Evolutionary conservation across 2,113 vertebrate genomes (phyloP).

Genomic region (Pica pica): DNA sequence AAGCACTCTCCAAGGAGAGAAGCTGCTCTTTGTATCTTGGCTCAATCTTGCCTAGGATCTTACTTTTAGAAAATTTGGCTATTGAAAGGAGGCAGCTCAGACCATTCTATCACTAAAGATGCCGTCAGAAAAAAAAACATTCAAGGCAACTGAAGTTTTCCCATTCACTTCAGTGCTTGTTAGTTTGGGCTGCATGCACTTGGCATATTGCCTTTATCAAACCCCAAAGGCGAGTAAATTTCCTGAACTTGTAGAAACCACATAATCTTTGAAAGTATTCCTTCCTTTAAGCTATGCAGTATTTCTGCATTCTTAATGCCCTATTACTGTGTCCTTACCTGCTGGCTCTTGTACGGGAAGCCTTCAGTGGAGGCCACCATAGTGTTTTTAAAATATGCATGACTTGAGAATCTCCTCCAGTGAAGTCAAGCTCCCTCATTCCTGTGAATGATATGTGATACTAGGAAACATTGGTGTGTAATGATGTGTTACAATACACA

Average conservation of each 20-base stretch:
- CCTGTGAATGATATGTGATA: background rate
- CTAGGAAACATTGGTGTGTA: background rate
- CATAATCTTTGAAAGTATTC: background rate
- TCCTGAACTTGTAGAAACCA: background rate
- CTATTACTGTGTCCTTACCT: background rate
- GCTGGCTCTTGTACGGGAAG: background rate
- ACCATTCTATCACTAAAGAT: background rate
- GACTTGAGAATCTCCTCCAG: background rate
- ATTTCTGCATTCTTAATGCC: background rate
- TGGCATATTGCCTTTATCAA: background rate
- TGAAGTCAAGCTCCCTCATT: background rate
- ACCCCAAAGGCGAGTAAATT: background rate
- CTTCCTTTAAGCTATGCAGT: background rate
- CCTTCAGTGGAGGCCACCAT: background rate
- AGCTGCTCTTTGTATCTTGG: background rate
- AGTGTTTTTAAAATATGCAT: background rate
- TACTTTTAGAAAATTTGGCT: background rate
- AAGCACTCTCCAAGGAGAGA: background rate
- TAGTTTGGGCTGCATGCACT: background rate
- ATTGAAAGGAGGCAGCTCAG: background rate
- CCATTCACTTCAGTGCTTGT: background rate
- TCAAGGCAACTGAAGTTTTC: background rate
- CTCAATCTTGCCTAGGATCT: background rate
- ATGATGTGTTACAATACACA: background rate
- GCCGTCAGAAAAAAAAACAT: background rate